Conservation (phyloP, 2,113 vertebrate species). For the Ciconia maguari region DNA sequence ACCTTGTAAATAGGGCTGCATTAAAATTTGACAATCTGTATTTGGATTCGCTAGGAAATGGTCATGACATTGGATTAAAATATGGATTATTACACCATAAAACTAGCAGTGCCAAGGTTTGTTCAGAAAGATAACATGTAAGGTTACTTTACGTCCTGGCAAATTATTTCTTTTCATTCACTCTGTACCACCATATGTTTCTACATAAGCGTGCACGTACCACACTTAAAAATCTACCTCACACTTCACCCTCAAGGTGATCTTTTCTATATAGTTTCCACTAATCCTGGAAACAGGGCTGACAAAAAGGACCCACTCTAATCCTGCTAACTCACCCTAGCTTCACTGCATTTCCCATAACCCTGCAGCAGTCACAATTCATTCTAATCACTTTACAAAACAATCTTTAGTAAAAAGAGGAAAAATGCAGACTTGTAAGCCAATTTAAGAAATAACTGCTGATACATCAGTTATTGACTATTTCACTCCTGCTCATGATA, state of each 20-base stretch:
- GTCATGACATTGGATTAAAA: constrained; percentile 27
- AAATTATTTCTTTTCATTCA: constrained; percentile 22
- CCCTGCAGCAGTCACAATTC: constrained; percentile 82
- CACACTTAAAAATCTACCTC: neutral
- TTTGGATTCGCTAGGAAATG: neutral
- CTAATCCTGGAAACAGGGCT: constrained; percentile 54
- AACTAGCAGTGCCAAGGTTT: constrained; percentile 38
- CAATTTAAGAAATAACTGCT: constrained; percentile 98
- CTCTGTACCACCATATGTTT: neutral
- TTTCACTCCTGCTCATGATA: constrained; percentile 88
- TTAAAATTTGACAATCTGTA: constrained; percentile 19
- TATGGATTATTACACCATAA: neutral
- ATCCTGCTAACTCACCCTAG: constrained; percentile 68
- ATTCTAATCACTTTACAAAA: constrained; percentile 85
- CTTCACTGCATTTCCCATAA: constrained; percentile 70
- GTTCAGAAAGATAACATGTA: neutral
- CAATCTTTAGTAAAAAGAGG: constrained; percentile 82
- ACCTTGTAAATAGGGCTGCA: constrained; percentile 22
- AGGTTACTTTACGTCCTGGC: neutral
- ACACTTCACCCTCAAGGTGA: constrained; percentile 37
- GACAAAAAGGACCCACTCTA: constrained; percentile 47
- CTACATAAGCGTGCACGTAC: neutral
- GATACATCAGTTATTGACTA: constrained; percentile 98
- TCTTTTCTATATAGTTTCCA: neutral
- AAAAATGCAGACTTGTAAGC: constrained; percentile 90